These are phyloP conservation scores for Dione vanillae DNA, from an alignment of 2,888 invertebrate genomes.

Conservation along the genomic window DNA sequence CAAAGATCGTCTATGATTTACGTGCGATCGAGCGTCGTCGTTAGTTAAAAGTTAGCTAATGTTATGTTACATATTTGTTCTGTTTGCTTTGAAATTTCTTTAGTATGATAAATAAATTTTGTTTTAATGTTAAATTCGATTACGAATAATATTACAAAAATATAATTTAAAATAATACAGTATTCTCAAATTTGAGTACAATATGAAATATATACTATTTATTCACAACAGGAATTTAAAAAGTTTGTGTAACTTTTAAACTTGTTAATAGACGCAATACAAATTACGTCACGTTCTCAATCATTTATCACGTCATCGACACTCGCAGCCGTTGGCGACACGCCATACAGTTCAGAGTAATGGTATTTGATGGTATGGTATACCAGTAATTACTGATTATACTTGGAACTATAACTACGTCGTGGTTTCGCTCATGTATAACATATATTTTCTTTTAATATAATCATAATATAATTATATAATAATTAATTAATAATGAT, in stretches of 20 bases:
- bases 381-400: slow-evolving; percentile 32
- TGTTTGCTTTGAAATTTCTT: neutral
- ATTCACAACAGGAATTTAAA: slow-evolving; percentile 6
- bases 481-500: no score
- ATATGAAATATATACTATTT: no score
- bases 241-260: slow-evolving; percentile 9
- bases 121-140: no score
- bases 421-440: neutral
- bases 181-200: no score
- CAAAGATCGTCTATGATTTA: slow-evolving; percentile 63
- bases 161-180: no score
- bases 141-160: no score
- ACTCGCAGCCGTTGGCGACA: slow-evolving; percentile 31
- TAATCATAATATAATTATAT: no score
- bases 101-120: no score
- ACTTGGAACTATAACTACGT: neutral
- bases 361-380: slow-evolving; percentile 23
- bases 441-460: no score
- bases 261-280: slow-evolving; percentile 30
- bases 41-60: slow-evolving; percentile 39
- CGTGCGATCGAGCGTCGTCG: no score
- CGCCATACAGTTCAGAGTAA: slow-evolving; percentile 34
- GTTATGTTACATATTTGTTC: slow-evolving; percentile 15
- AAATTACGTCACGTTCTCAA: slow-evolving; percentile 30
- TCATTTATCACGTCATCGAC: slow-evolving; percentile 39